A percentile compares a stretch with the other conserved stretches of the same genome.
phyloP scores from a whole-genome alignment of 2,797 vertebrate species.

The Sebastes aleutianus region DNA sequence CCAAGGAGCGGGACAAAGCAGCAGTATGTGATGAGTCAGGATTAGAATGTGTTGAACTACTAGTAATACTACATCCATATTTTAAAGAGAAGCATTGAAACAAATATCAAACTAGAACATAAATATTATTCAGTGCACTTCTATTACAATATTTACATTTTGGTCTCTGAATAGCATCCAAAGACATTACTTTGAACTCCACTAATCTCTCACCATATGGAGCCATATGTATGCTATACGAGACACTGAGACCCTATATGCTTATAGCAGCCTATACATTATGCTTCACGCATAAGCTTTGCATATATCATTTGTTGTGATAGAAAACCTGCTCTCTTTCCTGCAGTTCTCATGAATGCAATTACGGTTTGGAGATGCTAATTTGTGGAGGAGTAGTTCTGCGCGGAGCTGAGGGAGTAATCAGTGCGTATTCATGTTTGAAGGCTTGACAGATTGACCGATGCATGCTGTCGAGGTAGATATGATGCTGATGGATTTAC shows the following conservation, averaged over 20 bases:
- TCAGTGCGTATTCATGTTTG: constrained; percentile 78
- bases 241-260: background rate
- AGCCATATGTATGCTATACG: background rate
- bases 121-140: background rate
- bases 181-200: background rate
- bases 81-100: constrained; percentile 14
- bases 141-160: constrained; percentile 6
- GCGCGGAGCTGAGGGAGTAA: constrained; percentile 66
- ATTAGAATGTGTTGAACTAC: too few species aligned
- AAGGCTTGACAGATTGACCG: constrained; percentile 75
- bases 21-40: too few species aligned
- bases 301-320: constrained; percentile 46
- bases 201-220: background rate
- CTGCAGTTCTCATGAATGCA: constrained; percentile 62
- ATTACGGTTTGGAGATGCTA: constrained; percentile 70
- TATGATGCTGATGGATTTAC: constrained; percentile 78
- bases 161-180: background rate
- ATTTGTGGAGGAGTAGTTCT: constrained; percentile 66
- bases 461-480: constrained; percentile 71
- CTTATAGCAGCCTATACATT: constrained; percentile 28
- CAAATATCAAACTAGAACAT: background rate
- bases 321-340: constrained; percentile 52
- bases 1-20: too few species aligned
- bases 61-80: background rate
- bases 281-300: constrained; percentile 17